Evolutionary conservation across 2,888 invertebrate species (phyloP), one percentile per base, ranked within the genome.

Genomic region (Tetrapedia diversipes): DNA sequence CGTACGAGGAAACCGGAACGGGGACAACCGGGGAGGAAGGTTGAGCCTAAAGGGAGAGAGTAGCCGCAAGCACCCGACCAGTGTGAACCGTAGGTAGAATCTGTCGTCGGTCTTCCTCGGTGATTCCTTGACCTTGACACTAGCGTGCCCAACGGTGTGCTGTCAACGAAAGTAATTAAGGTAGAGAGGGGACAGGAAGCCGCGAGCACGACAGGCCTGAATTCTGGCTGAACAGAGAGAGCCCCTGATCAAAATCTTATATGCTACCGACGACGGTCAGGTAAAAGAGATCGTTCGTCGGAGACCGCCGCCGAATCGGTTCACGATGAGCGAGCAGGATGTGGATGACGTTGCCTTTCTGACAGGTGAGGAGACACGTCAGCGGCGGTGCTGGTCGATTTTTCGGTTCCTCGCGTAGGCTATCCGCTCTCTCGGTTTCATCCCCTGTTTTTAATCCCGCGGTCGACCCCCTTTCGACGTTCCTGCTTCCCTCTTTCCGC

Each of bases 261-360:
- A 91, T 91, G 91, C 91, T 88, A 89, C 89, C 82, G 86, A 83
- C 80, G 89, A 89, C 87, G 90, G 90, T 83, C 88, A 90, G 87
- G 89, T 91, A 80, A 91, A 91, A 85, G 90, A 88, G 80, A 87
- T 90, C 88, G 91, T 91, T 84, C 90, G 91, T 87, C 89, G 90
- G 80, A 87, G 90, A 87, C 88, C 88, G 79, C 88, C 87, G 73
- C 89, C 89, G 64, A 90, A 88, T 87, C 89, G 88, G 80, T 90
- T 91, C 89, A 89, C 89, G 79, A 96, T 97, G 97, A 97, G 96
- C 92, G 97, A 97, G 91, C 97, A 96, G 92, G 97, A 97, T 93
- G 95, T 97, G 91, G 97, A 97, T 92, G 97, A 97, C 93, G 97
- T 97, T 89, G 97, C 97, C 80, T 97, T 97, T 93, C 93, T 97